Evolutionary conservation across 2,797 vertebrate genomes (phyloP), one percentile per base, ranked within the genome.

Genomic region (Sebastes kiyomatsui): DNA sequence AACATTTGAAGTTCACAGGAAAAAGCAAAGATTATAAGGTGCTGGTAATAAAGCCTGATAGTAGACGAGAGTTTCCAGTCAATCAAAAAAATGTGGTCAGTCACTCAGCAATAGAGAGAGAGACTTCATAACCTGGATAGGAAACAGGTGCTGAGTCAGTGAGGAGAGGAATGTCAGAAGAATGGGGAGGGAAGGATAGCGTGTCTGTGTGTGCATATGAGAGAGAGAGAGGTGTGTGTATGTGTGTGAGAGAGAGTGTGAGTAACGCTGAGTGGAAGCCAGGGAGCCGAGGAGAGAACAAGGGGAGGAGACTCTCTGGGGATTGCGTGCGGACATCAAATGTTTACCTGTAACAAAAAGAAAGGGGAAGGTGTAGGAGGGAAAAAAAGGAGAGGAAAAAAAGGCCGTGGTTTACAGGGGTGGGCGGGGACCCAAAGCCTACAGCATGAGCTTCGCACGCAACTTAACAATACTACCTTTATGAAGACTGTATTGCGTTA

Each of bases 381-480:
- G 86, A 91, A 92, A 89, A 93, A 89, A 93, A 88, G 81, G 85
- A 83, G 90, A 87, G 89, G 80, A 92, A 93, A 95, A 94, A 94
- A 94, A 87, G 90, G 92, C 95, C 92, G 96, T 88, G 96, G 96
- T 97, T 97, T 96, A 94, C 94, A 96, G 95, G 92, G 91, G 94
- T 94, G 96, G 97, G 96, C 90, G 95, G 94, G 92, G 94, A 94
- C 89, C 86, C 90, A 78, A 86, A 88, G 92, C 79, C 90, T 93
- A 79, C 61, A 95, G 96, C 80, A 82, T 92, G 90, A 94, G 96
- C 96, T 97, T 98, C 90, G 97, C 97, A 97, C 96, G 96, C 97
- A 96, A 95, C 84, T 83, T 94, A 98, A 97, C 97, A 96, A 97
- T 96, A 93, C 95, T 91, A 96, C 95, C 94, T 97, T 98, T 98